phyloP scores from a whole-genome alignment of 2,113 vertebrate genomes.

The Gracilinanus agilis region DNA sequence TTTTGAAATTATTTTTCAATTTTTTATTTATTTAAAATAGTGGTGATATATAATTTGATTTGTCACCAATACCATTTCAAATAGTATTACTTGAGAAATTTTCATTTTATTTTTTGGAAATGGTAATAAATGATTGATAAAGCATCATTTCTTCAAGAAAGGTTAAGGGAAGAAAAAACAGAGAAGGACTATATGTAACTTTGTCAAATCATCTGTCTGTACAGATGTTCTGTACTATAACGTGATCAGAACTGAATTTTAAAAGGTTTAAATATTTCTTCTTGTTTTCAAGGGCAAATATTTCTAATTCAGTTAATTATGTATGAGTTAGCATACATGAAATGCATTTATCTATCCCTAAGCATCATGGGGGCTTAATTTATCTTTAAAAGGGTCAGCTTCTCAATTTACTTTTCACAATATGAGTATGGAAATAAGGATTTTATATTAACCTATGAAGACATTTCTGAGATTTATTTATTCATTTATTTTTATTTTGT shows the following conservation, averaged over 20 bases:
- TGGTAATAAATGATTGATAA: neutral
- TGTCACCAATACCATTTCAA: neutral
- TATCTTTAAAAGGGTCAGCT: neutral
- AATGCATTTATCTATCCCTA: neutral
- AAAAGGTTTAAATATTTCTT: constrained; percentile 24
- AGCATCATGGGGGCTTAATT: neutral
- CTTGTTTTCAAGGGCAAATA: neutral
- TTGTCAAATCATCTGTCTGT: neutral
- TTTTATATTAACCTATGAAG: neutral
- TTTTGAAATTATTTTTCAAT: constrained; percentile 6
- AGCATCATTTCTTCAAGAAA: neutral
- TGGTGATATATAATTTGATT: neutral
- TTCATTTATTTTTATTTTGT: no score
- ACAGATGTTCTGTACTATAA: neutral
- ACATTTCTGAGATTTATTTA: constrained; percentile 16
- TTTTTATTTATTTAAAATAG: constrained; percentile 32
- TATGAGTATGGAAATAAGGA: neutral
- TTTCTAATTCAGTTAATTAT: neutral
- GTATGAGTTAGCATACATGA: neutral
- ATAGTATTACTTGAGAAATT: neutral
- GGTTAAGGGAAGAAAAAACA: neutral
- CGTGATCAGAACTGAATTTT: neutral
- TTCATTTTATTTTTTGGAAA: neutral
- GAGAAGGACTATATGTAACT: neutral
- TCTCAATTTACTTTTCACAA: neutral